Percentiles rank a stretch among this genome's conserved stretches.
Evolutionary conservation across 2,797 vertebrate genomes (phyloP).

Genomic region (Urophycis tenuis): DNA sequence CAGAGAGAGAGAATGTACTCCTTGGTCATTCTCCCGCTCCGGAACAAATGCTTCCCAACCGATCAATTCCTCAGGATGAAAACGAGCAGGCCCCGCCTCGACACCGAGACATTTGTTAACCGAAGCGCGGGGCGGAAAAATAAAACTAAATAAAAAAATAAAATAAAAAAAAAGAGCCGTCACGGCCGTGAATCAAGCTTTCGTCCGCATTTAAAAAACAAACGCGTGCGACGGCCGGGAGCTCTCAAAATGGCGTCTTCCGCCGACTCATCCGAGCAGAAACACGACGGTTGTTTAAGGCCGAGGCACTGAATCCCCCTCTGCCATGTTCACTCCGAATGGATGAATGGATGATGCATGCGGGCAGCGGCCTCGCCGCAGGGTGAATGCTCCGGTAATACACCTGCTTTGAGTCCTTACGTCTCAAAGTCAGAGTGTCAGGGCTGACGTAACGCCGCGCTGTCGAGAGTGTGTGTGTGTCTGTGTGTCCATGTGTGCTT

Average conservation of each 20-base stretch:
- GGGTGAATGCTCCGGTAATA: background rate
- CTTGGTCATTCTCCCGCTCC: background rate
- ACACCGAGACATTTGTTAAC: too few species aligned
- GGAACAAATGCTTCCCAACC: background rate
- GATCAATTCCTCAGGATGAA: too few species aligned
- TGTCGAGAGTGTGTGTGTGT: too few species aligned
- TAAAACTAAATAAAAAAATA: too few species aligned
- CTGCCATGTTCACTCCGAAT: background rate
- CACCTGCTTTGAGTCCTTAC: too few species aligned
- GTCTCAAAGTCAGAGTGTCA: too few species aligned
- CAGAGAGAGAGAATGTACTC: background rate
- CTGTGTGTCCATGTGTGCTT: too few species aligned
- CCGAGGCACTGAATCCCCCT: constrained; percentile 11
- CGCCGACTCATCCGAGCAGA: constrained; percentile 11
- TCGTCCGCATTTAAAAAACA: too few species aligned
- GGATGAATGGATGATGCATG: background rate
- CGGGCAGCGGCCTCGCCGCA: background rate
- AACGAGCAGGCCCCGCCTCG: too few species aligned
- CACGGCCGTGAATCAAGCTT: too few species aligned
- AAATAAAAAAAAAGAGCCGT: too few species aligned
- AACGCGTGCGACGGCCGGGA: constrained; percentile 18
- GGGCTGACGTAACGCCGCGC: background rate
- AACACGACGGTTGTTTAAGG: constrained; percentile 24
- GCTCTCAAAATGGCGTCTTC: constrained; percentile 31
- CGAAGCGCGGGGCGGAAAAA: too few species aligned